A percentile compares a stretch with the other conserved stretches of the same genome.
phyloP scores from a whole-genome alignment of 2,797 vertebrate genomes.

The Hafferia zeledoni region DNA sequence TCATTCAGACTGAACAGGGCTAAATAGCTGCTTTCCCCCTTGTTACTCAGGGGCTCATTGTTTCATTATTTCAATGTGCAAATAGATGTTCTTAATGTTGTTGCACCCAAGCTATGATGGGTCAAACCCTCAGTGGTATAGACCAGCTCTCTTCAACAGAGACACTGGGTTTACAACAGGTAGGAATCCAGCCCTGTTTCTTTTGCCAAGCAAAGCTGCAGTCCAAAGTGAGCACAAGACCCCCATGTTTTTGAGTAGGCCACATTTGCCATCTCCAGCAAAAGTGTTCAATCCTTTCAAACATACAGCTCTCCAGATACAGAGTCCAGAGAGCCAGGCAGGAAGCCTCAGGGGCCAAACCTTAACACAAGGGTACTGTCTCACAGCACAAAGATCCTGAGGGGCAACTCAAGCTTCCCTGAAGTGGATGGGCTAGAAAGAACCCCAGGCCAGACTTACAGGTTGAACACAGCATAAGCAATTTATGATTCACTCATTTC shows the following conservation, averaged over 20 bases:
- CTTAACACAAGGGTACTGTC: background rate
- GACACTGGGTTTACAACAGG: background rate
- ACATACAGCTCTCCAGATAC: background rate
- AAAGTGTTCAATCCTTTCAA: background rate
- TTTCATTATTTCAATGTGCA: background rate
- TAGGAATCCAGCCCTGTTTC: background rate
- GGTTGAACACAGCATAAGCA: background rate
- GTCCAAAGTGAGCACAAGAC: background rate
- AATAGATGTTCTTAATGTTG: background rate
- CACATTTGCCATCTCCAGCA: background rate
- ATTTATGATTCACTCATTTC: background rate
- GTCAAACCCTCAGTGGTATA: rapidly evolving
- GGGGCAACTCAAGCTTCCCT: background rate
- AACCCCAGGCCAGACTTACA: background rate
- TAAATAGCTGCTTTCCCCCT: background rate
- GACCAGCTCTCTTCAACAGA: background rate
- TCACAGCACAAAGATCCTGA: background rate
- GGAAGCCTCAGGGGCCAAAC: background rate
- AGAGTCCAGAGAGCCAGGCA: background rate
- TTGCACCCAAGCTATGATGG: background rate
- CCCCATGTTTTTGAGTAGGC: background rate
- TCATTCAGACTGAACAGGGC: background rate
- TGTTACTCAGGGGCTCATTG: rapidly evolving
- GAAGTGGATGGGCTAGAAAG: background rate
- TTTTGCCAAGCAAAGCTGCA: background rate